Evolutionary conservation across 2,888 invertebrate species (phyloP), one percentile per base, ranked within the genome.

Genomic region (Baronia brevicornis): DNA sequence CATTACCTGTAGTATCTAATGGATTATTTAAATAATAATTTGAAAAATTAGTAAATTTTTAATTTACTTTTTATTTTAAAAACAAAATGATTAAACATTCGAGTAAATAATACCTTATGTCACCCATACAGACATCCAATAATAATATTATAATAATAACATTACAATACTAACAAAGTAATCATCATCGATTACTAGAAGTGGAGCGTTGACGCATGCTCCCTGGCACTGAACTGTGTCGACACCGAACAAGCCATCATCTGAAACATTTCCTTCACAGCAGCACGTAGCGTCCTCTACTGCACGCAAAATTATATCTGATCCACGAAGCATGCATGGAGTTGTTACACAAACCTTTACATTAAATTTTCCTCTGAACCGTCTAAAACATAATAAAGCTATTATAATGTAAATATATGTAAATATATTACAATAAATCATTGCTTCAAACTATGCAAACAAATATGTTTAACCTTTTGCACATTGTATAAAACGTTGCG

Each of bases 261-360:
- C 2, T 0, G 80, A 80, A 1, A 77, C 25, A 3, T 57, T 44
- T 2, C 82, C 82, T 0, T 35, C 59, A 3, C 38, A 39, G 42
- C 77, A 75, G 39, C 60, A 50, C 1, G 70, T 62, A 0, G 58
- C 65, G 13, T 70, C 52, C 36, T 74, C 72, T 6, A 64, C 75
- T 0, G 66, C 68, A 2, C 41, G 34, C 1, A 78, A 46, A 10
- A 82, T 65, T 0, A 39, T 18, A 23, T 80, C 80, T 0, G 73
- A 55, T 0, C 80, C 80, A 2, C 72, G 66, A 2, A 84, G 37
- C 82, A 80, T 80, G 38, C 82, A 82, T 0, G 82, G 82, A 0
- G 77, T 70, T 1, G 73, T 74, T 1, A 52, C 49, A 38, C 82
- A 84, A 3, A 82, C 64, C 36, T 82, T 79, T 3, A 84, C 61